These are phyloP conservation scores for Gymnoscelis rufifasciata DNA, from an alignment of 2,888 invertebrate genomes.

Conservation along the genomic window DNA sequence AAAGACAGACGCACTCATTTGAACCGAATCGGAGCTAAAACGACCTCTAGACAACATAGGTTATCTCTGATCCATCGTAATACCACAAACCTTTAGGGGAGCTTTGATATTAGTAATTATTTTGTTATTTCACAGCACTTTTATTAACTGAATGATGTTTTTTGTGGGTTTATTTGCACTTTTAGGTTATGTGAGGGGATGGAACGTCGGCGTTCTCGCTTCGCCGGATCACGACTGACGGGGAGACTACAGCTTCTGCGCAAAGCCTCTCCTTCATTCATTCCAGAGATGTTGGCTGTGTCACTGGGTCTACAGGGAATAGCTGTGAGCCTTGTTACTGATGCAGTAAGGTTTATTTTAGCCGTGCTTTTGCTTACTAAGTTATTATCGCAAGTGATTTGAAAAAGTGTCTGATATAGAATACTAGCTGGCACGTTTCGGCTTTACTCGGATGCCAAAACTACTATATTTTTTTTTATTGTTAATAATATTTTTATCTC, in stretches of 20 bases:
- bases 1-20: constrained; percentile 47
- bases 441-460: too few relatives aligned
- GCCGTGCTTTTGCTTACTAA: not conserved
- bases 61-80: constrained; percentile 39
- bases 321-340: not conserved
- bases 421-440: too few relatives aligned
- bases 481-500: too few relatives aligned
- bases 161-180: constrained; percentile 49
- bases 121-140: not conserved
- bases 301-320: not conserved
- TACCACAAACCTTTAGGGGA: not conserved
- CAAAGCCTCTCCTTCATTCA: constrained; percentile 74
- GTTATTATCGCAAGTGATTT: too few relatives aligned
- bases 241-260: constrained; percentile 70
- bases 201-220: constrained; percentile 57
- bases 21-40: constrained; percentile 43
- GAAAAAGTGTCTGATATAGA: too few relatives aligned
- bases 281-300: constrained; percentile 34
- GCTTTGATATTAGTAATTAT: not conserved
- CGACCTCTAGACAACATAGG: constrained; percentile 70
- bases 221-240: constrained; percentile 68
- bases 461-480: too few relatives aligned
- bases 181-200: constrained; percentile 45
- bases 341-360: not conserved
- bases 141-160: constrained; percentile 38